phyloP scores from a whole-genome alignment of 1,140 invertebrate genomes.

The Pectinophora gossypiella region DNA sequence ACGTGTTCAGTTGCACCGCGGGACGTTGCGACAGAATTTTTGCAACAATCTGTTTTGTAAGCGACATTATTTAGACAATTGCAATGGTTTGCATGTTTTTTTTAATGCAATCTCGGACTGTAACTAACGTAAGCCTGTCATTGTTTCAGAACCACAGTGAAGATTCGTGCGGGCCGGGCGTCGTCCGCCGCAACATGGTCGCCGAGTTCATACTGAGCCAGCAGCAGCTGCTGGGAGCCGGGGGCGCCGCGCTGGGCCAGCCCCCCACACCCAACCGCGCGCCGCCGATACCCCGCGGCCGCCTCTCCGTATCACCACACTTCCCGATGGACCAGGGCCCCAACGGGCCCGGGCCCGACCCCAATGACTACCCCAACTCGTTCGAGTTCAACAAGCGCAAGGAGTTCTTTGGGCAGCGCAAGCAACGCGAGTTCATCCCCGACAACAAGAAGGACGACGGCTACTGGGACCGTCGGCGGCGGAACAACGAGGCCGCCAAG shows the following conservation, averaged over 20 bases:
- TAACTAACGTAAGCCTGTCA: constrained; percentile 44
- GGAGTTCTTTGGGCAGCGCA: constrained; percentile 90
- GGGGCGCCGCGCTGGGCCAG: constrained; percentile 41
- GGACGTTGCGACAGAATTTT: constrained; percentile 59
- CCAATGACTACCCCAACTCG: constrained; percentile 54
- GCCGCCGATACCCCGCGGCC: constrained; percentile 46
- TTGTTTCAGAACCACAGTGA: constrained; percentile 70
- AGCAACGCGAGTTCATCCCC: constrained; percentile 97
- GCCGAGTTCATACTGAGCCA: constrained; percentile 87
- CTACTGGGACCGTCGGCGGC: constrained; percentile 95
- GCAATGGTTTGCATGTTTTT: constrained; percentile 35
- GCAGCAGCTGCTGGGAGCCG: constrained; percentile 76
- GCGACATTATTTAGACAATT: constrained; percentile 40
- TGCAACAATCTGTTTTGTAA: constrained; percentile 57
- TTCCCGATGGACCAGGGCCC: constrained; percentile 59
- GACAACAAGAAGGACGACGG: constrained; percentile 98
- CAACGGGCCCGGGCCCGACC: constrained; percentile 53
- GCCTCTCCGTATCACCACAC: constrained; percentile 62
- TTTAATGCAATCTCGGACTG: background rate
- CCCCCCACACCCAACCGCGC: constrained; percentile 41
- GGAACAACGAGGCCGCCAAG: constrained; percentile 98
- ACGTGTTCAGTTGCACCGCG: constrained; percentile 51
- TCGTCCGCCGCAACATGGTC: constrained; percentile 87
- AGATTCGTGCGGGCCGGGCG: constrained; percentile 65
- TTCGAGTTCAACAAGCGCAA: constrained; percentile 81